Conservation (phyloP, 92 coral and sea anemone species). For the Parazoanthus atlanticus region DNA sequence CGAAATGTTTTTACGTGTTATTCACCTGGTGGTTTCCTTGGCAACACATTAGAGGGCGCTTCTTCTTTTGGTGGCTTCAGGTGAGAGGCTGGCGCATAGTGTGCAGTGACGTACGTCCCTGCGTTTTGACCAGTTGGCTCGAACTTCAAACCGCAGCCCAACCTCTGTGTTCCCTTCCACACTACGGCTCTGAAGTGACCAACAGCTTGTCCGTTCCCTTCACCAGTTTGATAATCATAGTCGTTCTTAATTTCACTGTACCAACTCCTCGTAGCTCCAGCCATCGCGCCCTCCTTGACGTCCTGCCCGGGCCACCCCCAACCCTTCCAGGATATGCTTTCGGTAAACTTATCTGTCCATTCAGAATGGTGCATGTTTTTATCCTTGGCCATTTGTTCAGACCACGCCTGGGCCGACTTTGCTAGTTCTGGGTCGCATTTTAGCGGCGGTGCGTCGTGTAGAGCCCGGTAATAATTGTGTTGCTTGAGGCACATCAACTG, state of each 20-base stretch:
- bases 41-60: constrained; percentile 59
- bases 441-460: constrained; percentile 49
- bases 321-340: constrained; percentile 85
- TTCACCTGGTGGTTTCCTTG: constrained; percentile 59
- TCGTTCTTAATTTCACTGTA: constrained; percentile 79
- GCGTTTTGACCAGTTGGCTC: constrained; percentile 22
- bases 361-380: constrained; percentile 68
- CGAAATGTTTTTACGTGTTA: background rate
- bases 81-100: constrained; percentile 76
- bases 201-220: constrained; percentile 57
- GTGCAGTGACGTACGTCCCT: constrained; percentile 80
- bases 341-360: constrained; percentile 74
- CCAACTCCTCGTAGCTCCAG: constrained; percentile 82
- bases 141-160: constrained; percentile 77
- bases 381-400: constrained; percentile 29
- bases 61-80: constrained; percentile 30
- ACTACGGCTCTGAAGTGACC: constrained; percentile 80
- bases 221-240: constrained; percentile 69
- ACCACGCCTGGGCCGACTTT: constrained; percentile 43
- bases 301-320: constrained; percentile 79
- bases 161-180: constrained; percentile 65
- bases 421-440: constrained; percentile 54
- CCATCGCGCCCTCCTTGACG: constrained; percentile 68
- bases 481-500: constrained; percentile 48
- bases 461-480: constrained; percentile 49